These are phyloP conservation scores for Melopsittacus undulatus DNA, from an alignment of 2,797 vertebrate species.

Conservation along the genomic window DNA sequence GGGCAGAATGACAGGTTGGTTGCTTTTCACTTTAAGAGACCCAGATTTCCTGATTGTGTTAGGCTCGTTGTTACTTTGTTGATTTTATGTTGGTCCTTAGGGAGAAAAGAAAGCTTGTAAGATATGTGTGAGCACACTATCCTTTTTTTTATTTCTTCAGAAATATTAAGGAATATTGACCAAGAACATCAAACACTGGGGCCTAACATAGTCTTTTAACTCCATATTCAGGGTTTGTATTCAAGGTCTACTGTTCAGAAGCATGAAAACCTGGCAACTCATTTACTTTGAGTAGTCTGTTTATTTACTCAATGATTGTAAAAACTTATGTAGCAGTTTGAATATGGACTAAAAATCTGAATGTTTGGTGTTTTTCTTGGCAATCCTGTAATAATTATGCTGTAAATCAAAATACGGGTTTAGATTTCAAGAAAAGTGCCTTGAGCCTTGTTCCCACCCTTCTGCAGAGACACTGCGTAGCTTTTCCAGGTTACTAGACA, in stretches of 20 bases:
- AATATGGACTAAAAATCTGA: background rate
- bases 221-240: background rate
- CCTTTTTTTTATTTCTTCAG: background rate
- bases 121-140: background rate
- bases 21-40: slow-evolving; percentile 20
- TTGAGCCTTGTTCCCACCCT: slow-evolving; percentile 9
- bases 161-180: background rate
- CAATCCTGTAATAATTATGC: slow-evolving; percentile 7
- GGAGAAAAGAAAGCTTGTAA: slow-evolving; percentile 26
- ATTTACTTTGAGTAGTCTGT: background rate
- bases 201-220: background rate
- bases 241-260: slow-evolving; percentile 36
- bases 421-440: slow-evolving; percentile 19
- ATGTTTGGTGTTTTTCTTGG: background rate
- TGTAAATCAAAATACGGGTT: slow-evolving; percentile 6
- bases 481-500: background rate
- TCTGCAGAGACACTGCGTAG: background rate
- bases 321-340: slow-evolving; percentile 45
- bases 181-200: background rate
- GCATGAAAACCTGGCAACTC: slow-evolving; percentile 15
- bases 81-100: slow-evolving; percentile 32
- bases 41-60: slow-evolving; percentile 22
- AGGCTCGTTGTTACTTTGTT: background rate
- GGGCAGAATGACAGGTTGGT: background rate
- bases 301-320: background rate